Percentiles rank a stretch among this genome's conserved stretches.
Evolutionary conservation across 35 echinoderm and acorn worm species (phyloP).

Genomic region (Amphiura filiformis): DNA sequence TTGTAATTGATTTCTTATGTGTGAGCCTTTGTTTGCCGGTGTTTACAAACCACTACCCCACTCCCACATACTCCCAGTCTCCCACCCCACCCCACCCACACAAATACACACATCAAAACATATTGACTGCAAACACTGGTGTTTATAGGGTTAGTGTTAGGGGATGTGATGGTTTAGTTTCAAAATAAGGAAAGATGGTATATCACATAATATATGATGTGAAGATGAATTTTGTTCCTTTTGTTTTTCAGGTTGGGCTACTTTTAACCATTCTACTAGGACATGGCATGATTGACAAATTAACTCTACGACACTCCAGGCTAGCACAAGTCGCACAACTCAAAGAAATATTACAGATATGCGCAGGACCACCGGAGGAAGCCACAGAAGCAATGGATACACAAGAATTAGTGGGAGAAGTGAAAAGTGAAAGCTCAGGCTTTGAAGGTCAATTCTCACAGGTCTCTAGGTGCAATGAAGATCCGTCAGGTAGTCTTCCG

Average conservation of each 20-base stretch:
- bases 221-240: too few relatives aligned
- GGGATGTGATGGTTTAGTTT: too few relatives aligned
- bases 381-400: neutral
- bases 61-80: too few relatives aligned
- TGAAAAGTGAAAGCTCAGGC: neutral
- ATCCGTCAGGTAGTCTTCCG: neutral
- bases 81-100: too few relatives aligned
- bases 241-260: neutral
- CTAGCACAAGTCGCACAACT: neutral
- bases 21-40: too few relatives aligned
- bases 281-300: neutral
- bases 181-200: too few relatives aligned
- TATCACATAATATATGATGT: too few relatives aligned
- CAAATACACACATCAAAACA: too few relatives aligned
- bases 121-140: too few relatives aligned
- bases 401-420: neutral
- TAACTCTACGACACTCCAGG: neutral
- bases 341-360: neutral
- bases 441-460: neutral
- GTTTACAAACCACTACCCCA: too few relatives aligned
- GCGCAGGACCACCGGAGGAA: neutral
- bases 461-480: neutral
- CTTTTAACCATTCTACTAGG: neutral
- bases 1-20: too few relatives aligned
- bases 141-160: too few relatives aligned